Conservation (phyloP, 2,888 invertebrate genomes). For the Watsonalla cultraria region DNA sequence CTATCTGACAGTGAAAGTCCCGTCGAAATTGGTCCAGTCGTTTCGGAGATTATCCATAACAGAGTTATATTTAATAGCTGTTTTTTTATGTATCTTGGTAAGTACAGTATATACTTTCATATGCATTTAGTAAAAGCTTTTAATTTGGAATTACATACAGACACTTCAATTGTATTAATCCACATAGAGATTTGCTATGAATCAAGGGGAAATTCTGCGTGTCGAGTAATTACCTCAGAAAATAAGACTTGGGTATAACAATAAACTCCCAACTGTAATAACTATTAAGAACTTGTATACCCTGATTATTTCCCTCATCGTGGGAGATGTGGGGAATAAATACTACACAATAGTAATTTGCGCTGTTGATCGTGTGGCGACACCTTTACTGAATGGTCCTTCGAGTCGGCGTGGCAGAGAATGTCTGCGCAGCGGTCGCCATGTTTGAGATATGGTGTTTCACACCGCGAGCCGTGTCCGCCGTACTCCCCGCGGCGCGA, state of each 20-base stretch:
- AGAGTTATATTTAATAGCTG: too few relatives aligned
- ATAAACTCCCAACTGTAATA: background rate
- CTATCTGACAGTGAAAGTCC: too few relatives aligned
- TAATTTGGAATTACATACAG: too few relatives aligned
- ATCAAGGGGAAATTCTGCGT: too few relatives aligned
- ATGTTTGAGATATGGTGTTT: slow-evolving; percentile 71
- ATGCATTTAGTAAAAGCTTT: too few relatives aligned
- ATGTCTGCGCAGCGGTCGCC: slow-evolving; percentile 52
- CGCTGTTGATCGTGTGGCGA: slow-evolving; percentile 1
- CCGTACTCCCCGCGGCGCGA: slow-evolving; percentile 46
- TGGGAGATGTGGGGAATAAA: background rate
- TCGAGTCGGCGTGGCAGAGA: slow-evolving; percentile 51
- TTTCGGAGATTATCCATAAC: too few relatives aligned
- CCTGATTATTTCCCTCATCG: background rate
- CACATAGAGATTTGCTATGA: too few relatives aligned
- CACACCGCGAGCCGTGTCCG: slow-evolving; percentile 67
- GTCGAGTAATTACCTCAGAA: too few relatives aligned
- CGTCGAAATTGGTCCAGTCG: too few relatives aligned
- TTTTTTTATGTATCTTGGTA: too few relatives aligned
- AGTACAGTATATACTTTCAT: too few relatives aligned
- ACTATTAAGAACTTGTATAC: background rate
- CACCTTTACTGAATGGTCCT: slow-evolving; percentile 46
- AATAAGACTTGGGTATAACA: background rate
- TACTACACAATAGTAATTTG: background rate
- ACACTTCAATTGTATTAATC: too few relatives aligned